phyloP scores from a whole-genome alignment of 2,888 invertebrate genomes.

The Halictus quadricinctus region DNA sequence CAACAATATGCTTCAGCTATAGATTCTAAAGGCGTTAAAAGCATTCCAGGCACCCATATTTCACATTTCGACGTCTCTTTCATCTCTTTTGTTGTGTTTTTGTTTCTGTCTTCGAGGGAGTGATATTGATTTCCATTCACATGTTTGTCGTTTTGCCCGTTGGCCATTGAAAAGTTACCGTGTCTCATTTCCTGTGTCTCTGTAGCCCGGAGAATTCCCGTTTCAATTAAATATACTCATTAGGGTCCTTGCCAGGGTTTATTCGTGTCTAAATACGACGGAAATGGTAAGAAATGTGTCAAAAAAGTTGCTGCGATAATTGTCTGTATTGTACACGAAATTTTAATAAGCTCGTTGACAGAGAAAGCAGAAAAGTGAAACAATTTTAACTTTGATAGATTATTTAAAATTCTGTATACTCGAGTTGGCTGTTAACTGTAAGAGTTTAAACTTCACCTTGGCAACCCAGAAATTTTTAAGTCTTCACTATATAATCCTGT shows the following conservation, averaged over 20 bases:
- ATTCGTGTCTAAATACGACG: not conserved
- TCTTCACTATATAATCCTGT: too few relatives aligned
- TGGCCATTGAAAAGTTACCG: constrained; percentile 4
- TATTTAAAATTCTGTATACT: not conserved
- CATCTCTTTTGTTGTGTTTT: constrained; percentile 1
- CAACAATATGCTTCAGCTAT: not conserved
- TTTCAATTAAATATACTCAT: not conserved
- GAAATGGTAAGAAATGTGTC: not conserved
- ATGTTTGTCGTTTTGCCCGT: not conserved
- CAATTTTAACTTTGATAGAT: not conserved
- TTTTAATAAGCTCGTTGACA: not conserved
- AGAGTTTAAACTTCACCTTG: too few relatives aligned
- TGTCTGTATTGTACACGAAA: not conserved
- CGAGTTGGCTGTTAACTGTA: not conserved
- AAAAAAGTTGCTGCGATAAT: not conserved
- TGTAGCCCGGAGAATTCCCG: not conserved
- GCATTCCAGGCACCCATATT: not conserved
- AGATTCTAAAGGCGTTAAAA: not conserved
- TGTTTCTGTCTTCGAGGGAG: not conserved
- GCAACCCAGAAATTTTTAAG: too few relatives aligned
- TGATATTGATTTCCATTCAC: constrained; percentile 4
- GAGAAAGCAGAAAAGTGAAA: not conserved
- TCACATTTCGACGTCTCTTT: constrained; percentile 17
- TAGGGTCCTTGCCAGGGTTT: not conserved
- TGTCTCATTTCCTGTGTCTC: not conserved